Conservation (phyloP, 2,888 invertebrate species). For the Stenodera caucasica region DNA sequence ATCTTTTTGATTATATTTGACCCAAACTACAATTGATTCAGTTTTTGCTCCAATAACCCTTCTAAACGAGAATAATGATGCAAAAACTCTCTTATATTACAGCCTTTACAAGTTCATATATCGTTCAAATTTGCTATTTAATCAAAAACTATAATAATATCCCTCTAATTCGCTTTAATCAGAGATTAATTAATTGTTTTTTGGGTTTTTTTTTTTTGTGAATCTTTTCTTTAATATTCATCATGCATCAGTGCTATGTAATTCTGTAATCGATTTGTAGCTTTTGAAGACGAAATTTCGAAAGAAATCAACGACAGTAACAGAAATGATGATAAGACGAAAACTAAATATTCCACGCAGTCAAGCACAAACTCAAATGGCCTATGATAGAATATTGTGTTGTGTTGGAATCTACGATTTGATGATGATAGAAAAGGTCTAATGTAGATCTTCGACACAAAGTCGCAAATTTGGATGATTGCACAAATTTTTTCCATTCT, state of each 20-base stretch:
- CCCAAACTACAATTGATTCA: not conserved
- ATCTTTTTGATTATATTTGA: not conserved
- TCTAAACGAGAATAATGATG: not conserved
- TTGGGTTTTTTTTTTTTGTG: not conserved
- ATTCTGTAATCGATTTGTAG: constrained; percentile 39
- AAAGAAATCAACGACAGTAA: constrained; percentile 31
- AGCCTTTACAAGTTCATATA: not conserved
- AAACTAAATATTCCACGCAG: constrained; percentile 49
- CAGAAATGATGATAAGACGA: constrained; percentile 35
- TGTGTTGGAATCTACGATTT: constrained; percentile 40
- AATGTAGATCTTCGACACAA: not conserved
- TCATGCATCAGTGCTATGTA: constrained; percentile 23
- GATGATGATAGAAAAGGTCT: constrained; percentile 30
- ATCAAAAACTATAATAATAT: not conserved
- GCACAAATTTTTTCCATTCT: no score
- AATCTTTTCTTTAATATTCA: not conserved
- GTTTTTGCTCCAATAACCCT: not conserved
- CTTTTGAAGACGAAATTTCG: constrained; percentile 17
- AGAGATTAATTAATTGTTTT: not conserved
- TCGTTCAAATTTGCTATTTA: not conserved
- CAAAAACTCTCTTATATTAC: not conserved
- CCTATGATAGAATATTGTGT: constrained; percentile 41
- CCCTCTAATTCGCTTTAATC: not conserved
- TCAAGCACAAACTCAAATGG: constrained; percentile 48
- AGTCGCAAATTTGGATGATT: no score